Evolutionary conservation across 2,113 vertebrate species (phyloP).

Genomic region (Larimichthys crocea): DNA sequence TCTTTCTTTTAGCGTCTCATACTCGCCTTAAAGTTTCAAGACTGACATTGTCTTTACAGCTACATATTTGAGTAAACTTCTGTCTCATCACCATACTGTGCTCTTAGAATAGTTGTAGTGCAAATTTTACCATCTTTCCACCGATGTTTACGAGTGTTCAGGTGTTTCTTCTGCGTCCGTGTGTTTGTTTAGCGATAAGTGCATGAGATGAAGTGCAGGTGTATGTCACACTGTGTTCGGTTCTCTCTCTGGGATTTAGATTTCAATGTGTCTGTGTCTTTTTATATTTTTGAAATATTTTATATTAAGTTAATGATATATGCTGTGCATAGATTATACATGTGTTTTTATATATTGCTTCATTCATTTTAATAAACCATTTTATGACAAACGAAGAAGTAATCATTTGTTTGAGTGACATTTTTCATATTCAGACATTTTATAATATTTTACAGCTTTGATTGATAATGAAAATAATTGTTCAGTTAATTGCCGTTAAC

Average conservation of each 20-base stretch:
- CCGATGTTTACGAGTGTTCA: neutral
- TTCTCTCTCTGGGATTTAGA: neutral
- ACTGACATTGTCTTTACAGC: neutral
- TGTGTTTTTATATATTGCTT: conserved; percentile 22
- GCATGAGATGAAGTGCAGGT: neutral
- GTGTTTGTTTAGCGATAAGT: neutral
- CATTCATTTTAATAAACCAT: conserved; percentile 61
- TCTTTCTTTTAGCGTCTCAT: neutral
- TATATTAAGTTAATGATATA: conserved; percentile 24
- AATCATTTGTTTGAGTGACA: neutral
- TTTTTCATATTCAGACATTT: too few species aligned
- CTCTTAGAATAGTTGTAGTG: too few species aligned
- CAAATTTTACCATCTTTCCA: too few species aligned
- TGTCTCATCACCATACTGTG: too few species aligned
- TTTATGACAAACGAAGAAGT: neutral
- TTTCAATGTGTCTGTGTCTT: neutral
- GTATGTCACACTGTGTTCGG: neutral
- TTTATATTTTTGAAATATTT: conserved; percentile 36
- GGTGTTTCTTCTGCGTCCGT: neutral
- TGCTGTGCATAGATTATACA: conserved; percentile 54
- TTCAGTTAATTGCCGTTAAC: too few species aligned
- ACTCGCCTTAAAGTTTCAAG: neutral
- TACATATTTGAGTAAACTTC: too few species aligned
- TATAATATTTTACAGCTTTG: too few species aligned
- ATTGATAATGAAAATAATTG: too few species aligned